phyloP scores from a whole-genome alignment of 1,140 invertebrate genomes.

The Amyelois transitella region DNA sequence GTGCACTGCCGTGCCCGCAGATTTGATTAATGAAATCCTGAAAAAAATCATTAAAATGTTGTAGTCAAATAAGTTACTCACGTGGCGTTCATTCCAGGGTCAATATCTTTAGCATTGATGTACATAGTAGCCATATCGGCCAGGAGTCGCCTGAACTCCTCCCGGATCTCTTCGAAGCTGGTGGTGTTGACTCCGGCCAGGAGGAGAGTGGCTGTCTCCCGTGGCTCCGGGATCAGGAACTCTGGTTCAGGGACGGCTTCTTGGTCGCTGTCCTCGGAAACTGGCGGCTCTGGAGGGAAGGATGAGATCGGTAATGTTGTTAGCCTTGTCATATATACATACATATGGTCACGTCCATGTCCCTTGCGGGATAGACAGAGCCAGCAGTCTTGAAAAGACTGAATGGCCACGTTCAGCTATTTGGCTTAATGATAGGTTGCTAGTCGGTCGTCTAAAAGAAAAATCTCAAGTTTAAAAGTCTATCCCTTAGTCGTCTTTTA shows the following conservation, averaged over 20 bases:
- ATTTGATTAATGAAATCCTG: not conserved
- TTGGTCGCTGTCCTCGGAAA: slow-evolving; percentile 6
- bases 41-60: not conserved
- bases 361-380: too few species aligned
- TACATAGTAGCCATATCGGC: slow-evolving; percentile 60
- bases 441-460: too few species aligned
- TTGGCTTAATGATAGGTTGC: too few species aligned
- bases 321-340: too few species aligned
- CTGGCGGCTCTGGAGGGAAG: slow-evolving; percentile 7
- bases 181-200: slow-evolving; percentile 33
- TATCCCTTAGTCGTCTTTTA: too few species aligned
- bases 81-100: slow-evolving; percentile 42
- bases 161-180: slow-evolving; percentile 28
- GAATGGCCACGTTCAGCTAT: too few species aligned
- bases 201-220: slow-evolving; percentile 29
- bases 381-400: too few species aligned
- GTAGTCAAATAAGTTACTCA: slow-evolving; percentile 23
- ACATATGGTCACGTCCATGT: too few species aligned
- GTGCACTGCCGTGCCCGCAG: too few species aligned
- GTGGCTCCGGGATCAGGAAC: slow-evolving; percentile 15
- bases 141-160: slow-evolving; percentile 40
- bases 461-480: too few species aligned
- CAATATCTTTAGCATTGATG: slow-evolving; percentile 42
- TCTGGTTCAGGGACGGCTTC: slow-evolving; percentile 30
- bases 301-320: not conserved